Base-by-base conservation (phyloP, 2,113 vertebrate genomes). In the Pluvialis apricaria region DNA sequence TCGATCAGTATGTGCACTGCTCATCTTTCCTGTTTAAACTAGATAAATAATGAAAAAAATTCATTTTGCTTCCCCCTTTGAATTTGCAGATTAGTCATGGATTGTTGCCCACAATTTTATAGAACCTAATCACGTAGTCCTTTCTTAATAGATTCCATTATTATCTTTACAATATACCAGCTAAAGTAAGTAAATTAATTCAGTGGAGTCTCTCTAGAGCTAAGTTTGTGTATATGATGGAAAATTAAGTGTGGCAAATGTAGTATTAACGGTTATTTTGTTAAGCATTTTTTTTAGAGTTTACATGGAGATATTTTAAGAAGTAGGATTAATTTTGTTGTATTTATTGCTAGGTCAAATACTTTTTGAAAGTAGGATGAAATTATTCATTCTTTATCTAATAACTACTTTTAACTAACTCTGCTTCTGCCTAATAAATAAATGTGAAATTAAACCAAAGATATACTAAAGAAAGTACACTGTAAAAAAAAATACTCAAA, bases 161-260 rank as follows among this genome's bases (percentile, higher is more conserved):
- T 95, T 92, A 86, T 86, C 82, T 92, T 92, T 94, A 92, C 61
- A 96, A 71, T 90, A 66, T 73, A 55, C 20, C 29, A 36, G 64
- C 65, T 94, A n/a, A 90, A 96, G 60, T 85, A 88, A 91, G 62
- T 88, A 79, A 88, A 96, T 94, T 94, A 91, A 94, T 88, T 95
- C 91, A 82, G 21, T 52, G 34, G 32, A 94, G 25, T 88, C 57
- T 91, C 84, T 82, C 9, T 51, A 60, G 68, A 93, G 60, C 68
- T 83, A 60, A 64, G 64, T 81, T 83, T 86, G 7, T 73, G 58
- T 91, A 52, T 89, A 19, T 91, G 64, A 76, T 96, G 29, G 72
- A 93, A 95, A 88, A 88, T 75, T 42, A 90, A 84, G 60, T 78
- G 69, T 90, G 72, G 52, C 65, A 84, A 86, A 84, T 83, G n/a